These are phyloP conservation scores for Phrixothrix hirtus DNA, from an alignment of 2,888 invertebrate species.

Conservation along the genomic window DNA sequence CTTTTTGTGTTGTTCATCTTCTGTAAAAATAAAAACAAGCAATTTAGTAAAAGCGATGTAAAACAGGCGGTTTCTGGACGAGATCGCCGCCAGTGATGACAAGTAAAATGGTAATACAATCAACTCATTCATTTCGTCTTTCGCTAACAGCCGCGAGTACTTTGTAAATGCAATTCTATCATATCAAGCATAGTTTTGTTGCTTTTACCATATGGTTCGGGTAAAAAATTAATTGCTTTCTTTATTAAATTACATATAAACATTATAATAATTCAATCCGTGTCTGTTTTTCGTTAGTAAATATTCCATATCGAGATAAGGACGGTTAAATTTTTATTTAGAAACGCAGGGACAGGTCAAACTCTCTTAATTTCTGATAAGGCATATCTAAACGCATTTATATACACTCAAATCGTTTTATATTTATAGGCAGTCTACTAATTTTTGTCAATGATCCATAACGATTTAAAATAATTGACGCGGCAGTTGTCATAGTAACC, in stretches of 20 bases:
- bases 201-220: conserved; percentile 10
- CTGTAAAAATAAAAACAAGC: conserved; percentile 13
- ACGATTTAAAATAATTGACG: no score
- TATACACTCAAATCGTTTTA: no score
- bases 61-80: conserved; percentile 11
- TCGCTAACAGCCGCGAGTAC: conserved; percentile 17
- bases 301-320: no score
- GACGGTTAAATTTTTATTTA: no score
- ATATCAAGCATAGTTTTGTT: conserved; percentile 7
- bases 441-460: no score
- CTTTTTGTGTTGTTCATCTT: conserved; percentile 32
- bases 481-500: no score
- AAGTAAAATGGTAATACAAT: conserved; percentile 19
- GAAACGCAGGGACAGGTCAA: no score
- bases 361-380: no score
- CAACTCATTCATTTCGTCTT: conserved; percentile 16
- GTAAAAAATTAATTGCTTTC: conserved; percentile 19
- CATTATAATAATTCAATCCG: not conserved
- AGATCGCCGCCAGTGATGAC: conserved; percentile 23
- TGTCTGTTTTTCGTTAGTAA: no score
- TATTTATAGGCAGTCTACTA: no score
- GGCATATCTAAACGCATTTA: no score
- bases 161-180: conserved; percentile 12
- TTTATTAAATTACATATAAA: conserved; percentile 4
- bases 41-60: not conserved